A percentile compares a stretch with the other conserved stretches of the same genome.
Conservation (phyloP, 1,140 invertebrate species). For the Temnothorax curvispinosus region DNA sequence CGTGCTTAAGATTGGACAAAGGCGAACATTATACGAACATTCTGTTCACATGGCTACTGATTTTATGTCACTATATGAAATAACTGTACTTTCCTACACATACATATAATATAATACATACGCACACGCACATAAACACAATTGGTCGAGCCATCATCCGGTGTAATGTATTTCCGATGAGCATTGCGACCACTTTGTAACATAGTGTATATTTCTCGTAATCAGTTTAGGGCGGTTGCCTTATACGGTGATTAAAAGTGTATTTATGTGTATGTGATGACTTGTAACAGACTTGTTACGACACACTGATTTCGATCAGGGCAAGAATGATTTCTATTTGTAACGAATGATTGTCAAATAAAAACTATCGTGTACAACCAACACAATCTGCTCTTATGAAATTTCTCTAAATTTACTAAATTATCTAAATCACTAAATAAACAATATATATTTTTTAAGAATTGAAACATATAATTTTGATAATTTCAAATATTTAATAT, state of each 20-base stretch:
- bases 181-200: constrained; percentile 31
- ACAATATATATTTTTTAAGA: not conserved
- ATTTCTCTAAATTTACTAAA: not conserved
- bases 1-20: not conserved
- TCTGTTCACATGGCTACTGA: constrained; percentile 1
- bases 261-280: constrained; percentile 50
- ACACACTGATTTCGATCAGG: constrained; percentile 39
- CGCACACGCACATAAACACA: not conserved
- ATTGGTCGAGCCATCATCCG: constrained; percentile 16
- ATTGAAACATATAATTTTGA: not conserved
- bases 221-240: constrained; percentile 41
- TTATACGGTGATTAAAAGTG: constrained; percentile 56
- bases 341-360: constrained; percentile 68
- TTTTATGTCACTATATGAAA: constrained; percentile 37
- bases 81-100: constrained; percentile 49
- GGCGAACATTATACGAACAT: constrained; percentile 22
- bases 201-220: constrained; percentile 52
- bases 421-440: too few relatives aligned
- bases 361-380: constrained; percentile 51
- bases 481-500: not conserved
- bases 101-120: too few relatives aligned
- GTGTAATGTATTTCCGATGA: constrained; percentile 35
- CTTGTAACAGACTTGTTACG: constrained; percentile 32
- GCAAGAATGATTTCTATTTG: constrained; percentile 56
- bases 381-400: not conserved